Evolutionary conservation across 2,797 vertebrate genomes (phyloP).

Genomic region (Oryzias dopingdopingensis): DNA sequence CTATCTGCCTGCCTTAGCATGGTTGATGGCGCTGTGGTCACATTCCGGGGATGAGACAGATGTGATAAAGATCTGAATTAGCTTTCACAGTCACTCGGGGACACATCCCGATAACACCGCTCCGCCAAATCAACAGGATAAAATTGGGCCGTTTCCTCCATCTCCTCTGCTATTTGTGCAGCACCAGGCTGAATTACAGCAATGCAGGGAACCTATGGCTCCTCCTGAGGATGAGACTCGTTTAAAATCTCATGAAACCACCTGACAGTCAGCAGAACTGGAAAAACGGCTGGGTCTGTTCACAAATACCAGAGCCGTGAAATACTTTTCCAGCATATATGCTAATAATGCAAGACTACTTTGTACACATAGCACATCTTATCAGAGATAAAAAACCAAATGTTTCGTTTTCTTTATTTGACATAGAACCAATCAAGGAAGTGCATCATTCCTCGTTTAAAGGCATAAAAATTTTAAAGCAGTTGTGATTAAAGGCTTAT

Average conservation of each 20-base stretch:
- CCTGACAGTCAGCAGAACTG: slow-evolving; percentile 12
- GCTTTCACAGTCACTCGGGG: slow-evolving; percentile 71
- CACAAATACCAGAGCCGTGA: slow-evolving; percentile 10
- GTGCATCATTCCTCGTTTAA: too few relatives aligned
- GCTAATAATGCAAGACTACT: neutral
- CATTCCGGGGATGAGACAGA: slow-evolving; percentile 62
- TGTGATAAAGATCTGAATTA: slow-evolving; percentile 80
- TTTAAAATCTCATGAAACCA: slow-evolving; percentile 35
- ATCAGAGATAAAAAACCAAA: too few relatives aligned
- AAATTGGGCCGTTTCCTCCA: slow-evolving; percentile 70
- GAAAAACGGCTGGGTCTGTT: slow-evolving; percentile 21
- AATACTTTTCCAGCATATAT: slow-evolving; percentile 4
- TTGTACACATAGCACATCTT: too few relatives aligned
- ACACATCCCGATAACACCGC: slow-evolving; percentile 67
- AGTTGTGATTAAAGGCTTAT: too few relatives aligned
- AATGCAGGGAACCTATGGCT: slow-evolving; percentile 28
- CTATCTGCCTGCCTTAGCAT: slow-evolving; percentile 64
- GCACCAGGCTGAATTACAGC: slow-evolving; percentile 53
- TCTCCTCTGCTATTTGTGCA: slow-evolving; percentile 66
- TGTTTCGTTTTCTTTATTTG: too few relatives aligned
- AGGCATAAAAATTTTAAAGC: too few relatives aligned
- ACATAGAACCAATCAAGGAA: too few relatives aligned
- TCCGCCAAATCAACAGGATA: slow-evolving; percentile 65
- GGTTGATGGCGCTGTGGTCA: slow-evolving; percentile 58
- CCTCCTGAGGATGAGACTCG: slow-evolving; percentile 30